phyloP scores from a whole-genome alignment of 1,140 invertebrate species.

The Drosophila lacteicornis region DNA sequence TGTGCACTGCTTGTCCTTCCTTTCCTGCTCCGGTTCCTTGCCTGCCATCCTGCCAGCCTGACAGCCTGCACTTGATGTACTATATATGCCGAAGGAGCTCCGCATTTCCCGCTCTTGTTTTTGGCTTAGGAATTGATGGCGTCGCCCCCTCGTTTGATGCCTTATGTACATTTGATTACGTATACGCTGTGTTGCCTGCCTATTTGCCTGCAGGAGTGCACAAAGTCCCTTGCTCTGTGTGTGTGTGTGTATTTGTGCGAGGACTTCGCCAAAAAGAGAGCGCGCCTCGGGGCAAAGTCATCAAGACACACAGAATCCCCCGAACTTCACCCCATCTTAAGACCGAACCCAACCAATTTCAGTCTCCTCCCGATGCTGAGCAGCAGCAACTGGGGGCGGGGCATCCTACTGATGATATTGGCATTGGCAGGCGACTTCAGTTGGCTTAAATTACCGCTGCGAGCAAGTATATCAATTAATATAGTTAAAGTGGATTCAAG shows the following conservation, averaged over 20 bases:
- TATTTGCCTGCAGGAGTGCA: constrained; percentile 61
- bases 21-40: constrained; percentile 48
- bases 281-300: constrained; percentile 60
- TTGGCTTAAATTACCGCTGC: constrained; percentile 80
- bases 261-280: constrained; percentile 48
- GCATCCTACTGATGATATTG: constrained; percentile 55
- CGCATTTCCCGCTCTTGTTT: constrained; percentile 32
- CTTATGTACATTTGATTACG: constrained; percentile 73
- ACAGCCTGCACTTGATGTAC: constrained; percentile 56
- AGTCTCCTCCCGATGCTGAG: constrained; percentile 6
- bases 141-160: constrained; percentile 59
- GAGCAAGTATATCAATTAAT: constrained; percentile 82
- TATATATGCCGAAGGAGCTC: constrained; percentile 40
- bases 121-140: constrained; percentile 64
- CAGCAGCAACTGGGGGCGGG: neutral
- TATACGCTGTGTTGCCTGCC: constrained; percentile 64
- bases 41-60: constrained; percentile 6
- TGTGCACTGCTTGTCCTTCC: constrained; percentile 59
- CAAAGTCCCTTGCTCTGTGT: constrained; percentile 20
- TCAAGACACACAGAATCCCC: constrained; percentile 45
- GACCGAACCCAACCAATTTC: constrained; percentile 21
- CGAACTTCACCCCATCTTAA: neutral
- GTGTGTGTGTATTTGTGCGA: neutral
- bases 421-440: constrained; percentile 69
- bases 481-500: constrained; percentile 75